Evolutionary conservation across 1,140 invertebrate species (phyloP).

Genomic region (Bombus confusus): DNA sequence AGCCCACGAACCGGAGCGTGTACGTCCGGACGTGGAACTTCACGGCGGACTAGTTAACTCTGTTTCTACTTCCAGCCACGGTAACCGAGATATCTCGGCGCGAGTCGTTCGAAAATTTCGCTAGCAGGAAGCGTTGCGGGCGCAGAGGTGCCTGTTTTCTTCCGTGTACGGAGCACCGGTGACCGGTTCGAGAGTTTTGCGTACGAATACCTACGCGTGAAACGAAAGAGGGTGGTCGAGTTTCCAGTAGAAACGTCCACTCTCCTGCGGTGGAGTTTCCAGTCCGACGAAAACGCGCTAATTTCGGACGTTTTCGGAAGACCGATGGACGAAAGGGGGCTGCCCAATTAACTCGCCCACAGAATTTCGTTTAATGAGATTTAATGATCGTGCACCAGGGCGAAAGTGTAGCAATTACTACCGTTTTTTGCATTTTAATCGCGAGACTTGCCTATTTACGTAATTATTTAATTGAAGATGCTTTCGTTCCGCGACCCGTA

Average conservation of each 20-base stretch:
- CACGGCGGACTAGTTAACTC: conserved; percentile 62
- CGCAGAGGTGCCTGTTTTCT: conserved; percentile 31
- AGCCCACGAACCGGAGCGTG: conserved; percentile 43
- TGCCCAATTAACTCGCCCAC: conserved; percentile 15
- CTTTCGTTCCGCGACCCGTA: neutral
- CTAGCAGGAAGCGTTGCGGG: conserved; percentile 12
- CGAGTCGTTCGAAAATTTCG: conserved; percentile 45
- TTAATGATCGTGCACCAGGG: neutral
- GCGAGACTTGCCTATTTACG: neutral
- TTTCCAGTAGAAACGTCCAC: neutral
- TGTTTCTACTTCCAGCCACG: conserved; percentile 59
- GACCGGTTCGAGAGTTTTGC: neutral
- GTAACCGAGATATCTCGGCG: conserved; percentile 38
- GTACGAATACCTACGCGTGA: neutral
- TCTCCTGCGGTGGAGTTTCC: neutral
- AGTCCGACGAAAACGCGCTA: neutral
- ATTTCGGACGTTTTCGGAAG: conserved; percentile 16
- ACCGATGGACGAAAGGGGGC: neutral
- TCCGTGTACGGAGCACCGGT: neutral
- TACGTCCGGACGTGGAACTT: conserved; percentile 57
- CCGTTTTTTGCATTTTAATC: neutral
- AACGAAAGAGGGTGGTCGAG: neutral
- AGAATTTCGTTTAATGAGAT: conserved; percentile 26
- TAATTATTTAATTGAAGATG: conserved; percentile 4
- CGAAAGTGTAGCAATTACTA: conserved; percentile 5